phyloP scores from a whole-genome alignment of 1,140 invertebrate genomes.

The Batillaria attramentaria region DNA sequence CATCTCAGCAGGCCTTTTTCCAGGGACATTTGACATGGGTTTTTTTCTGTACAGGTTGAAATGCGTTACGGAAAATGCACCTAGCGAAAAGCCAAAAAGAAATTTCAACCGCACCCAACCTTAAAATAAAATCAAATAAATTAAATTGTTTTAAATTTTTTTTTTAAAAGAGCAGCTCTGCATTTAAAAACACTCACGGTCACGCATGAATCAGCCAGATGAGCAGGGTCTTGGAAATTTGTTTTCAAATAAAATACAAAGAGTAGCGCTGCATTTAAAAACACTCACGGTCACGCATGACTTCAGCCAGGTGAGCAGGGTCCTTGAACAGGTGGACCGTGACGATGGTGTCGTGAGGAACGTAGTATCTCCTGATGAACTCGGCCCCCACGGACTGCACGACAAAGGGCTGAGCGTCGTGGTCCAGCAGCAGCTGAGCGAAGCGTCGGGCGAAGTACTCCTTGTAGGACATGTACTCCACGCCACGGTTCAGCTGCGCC shows the following conservation, averaged over 20 bases:
- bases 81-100: too few relatives aligned
- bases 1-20: too few relatives aligned
- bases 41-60: too few relatives aligned
- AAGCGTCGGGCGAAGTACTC: slow-evolving; percentile 36
- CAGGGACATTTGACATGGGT: too few relatives aligned
- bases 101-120: background rate
- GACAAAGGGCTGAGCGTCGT: slow-evolving; percentile 44
- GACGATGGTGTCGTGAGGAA: slow-evolving; percentile 37
- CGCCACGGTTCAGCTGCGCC: slow-evolving; percentile 15
- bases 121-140: background rate
- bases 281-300: slow-evolving; percentile 43
- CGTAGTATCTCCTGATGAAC: slow-evolving; percentile 39
- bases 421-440: slow-evolving; percentile 39
- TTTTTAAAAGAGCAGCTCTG: background rate
- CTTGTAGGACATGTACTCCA: slow-evolving; percentile 35
- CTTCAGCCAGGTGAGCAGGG: slow-evolving; percentile 31
- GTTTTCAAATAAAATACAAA: background rate
- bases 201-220: slow-evolving; percentile 38
- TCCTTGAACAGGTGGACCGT: slow-evolving; percentile 44
- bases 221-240: slow-evolving; percentile 36
- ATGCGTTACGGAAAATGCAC: too few relatives aligned
- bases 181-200: slow-evolving; percentile 41
- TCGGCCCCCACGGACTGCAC: slow-evolving; percentile 43
- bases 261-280: too few relatives aligned
- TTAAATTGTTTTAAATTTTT: too few relatives aligned